phyloP scores from a whole-genome alignment of 2,113 vertebrate genomes.

The Uropsilus gracilis region DNA sequence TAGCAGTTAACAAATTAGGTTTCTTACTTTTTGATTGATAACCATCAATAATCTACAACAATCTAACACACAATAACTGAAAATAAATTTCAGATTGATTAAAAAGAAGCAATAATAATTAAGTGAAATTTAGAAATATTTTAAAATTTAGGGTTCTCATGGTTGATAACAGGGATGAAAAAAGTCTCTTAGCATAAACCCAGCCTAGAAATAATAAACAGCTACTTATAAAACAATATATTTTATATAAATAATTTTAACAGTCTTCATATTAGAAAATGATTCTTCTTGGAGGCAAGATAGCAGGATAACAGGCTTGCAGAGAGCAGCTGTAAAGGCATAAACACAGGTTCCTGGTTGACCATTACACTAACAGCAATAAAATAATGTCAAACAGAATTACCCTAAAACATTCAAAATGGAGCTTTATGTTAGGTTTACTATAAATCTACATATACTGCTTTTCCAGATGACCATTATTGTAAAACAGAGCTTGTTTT shows the following conservation, averaged over 20 bases:
- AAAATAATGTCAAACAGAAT: background rate
- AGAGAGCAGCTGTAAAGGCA: background rate
- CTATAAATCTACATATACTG: background rate
- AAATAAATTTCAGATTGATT: background rate
- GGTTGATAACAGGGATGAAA: background rate
- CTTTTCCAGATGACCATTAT: background rate
- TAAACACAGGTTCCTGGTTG: too few relatives aligned
- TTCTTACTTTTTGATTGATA: too few relatives aligned
- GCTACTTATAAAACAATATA: background rate
- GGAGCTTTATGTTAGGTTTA: background rate
- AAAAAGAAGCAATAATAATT: conserved; percentile 20
- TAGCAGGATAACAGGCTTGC: accelerated
- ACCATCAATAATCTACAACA: background rate
- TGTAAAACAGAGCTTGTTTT: background rate
- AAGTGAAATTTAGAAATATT: background rate
- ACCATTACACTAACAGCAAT: background rate
- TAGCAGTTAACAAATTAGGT: too few relatives aligned
- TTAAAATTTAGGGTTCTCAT: background rate
- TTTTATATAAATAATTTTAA: conserved; percentile 26
- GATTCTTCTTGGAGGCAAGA: background rate
- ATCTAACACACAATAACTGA: background rate
- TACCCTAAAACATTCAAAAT: background rate
- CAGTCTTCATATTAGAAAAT: background rate
- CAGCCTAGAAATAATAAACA: conserved; percentile 25
- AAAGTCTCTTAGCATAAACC: background rate